Conservation (phyloP, 2,113 vertebrate species). For the Enhydra lutris region DNA sequence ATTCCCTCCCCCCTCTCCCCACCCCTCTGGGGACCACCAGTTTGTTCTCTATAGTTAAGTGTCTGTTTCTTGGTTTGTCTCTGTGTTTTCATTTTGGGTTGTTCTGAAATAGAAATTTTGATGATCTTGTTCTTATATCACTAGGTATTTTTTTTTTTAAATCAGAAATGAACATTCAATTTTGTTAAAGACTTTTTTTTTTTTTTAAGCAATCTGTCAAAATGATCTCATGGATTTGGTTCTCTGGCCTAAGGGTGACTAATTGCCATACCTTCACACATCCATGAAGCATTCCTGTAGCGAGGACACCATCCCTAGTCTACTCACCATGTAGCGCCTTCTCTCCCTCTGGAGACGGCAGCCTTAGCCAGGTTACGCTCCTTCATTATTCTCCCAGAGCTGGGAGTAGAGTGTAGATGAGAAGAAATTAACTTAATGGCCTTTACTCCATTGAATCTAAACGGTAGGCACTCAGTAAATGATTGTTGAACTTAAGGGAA, state of each 20-base stretch:
- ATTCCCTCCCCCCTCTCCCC: too few relatives aligned
- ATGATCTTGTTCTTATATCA: not conserved
- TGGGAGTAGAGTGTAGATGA: not conserved
- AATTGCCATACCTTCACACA: not conserved
- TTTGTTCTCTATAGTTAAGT: not conserved
- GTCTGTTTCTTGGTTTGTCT: not conserved
- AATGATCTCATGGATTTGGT: not conserved
- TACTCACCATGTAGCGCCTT: rapidly evolving
- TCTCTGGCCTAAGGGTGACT: not conserved
- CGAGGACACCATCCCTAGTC: rapidly evolving
- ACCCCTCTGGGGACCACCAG: not conserved
- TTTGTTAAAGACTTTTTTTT: not conserved
- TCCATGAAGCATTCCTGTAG: not conserved
- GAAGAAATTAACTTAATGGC: not conserved
- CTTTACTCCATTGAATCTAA: not conserved
- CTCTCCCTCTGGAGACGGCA: not conserved
- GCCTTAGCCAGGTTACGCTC: not conserved
- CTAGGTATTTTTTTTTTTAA: not conserved
- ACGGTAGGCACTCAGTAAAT: not conserved
- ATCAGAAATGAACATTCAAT: not conserved
- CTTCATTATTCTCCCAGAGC: not conserved
- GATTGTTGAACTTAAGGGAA: not conserved
- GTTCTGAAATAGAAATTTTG: not conserved
- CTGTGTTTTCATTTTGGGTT: not conserved
- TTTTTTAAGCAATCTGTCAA: not conserved